Evolutionary conservation across 1,140 invertebrate genomes (phyloP).

Genomic region (Dufourea novaeangliae): DNA sequence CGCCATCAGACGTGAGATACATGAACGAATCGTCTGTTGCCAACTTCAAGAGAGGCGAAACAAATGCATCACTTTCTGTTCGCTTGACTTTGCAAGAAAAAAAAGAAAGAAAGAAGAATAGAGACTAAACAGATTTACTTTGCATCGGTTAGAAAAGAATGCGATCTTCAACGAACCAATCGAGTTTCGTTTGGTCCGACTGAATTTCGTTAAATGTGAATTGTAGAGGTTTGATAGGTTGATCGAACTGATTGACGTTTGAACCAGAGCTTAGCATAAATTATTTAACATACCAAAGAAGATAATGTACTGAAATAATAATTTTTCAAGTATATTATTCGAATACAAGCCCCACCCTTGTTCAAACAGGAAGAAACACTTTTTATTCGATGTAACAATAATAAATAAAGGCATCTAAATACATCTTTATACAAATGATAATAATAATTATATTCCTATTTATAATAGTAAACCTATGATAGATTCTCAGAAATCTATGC

Average conservation of each 20-base stretch:
- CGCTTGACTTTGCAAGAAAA: slow-evolving; percentile 1
- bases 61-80: slow-evolving; percentile 7
- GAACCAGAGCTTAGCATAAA: no score
- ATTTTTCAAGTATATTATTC: no score
- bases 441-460: no score
- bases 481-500: no score
- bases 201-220: background rate
- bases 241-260: slow-evolving; percentile 25
- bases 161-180: background rate
- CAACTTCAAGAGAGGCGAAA: slow-evolving; percentile 42
- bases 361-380: no score
- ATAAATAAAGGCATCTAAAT: no score
- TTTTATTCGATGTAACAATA: no score
- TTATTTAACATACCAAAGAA: no score
- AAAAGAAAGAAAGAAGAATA: slow-evolving; percentile 21
- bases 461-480: no score
- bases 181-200: background rate
- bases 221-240: background rate
- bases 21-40: slow-evolving; percentile 15
- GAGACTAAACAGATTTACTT: background rate
- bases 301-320: no score
- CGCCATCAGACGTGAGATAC: slow-evolving; percentile 30
- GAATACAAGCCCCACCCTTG: no score
- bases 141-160: background rate
- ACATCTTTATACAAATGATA: no score